These are phyloP conservation scores for Phorcus lineatus DNA, from an alignment of 2,888 invertebrate species.

Conservation along the genomic window DNA sequence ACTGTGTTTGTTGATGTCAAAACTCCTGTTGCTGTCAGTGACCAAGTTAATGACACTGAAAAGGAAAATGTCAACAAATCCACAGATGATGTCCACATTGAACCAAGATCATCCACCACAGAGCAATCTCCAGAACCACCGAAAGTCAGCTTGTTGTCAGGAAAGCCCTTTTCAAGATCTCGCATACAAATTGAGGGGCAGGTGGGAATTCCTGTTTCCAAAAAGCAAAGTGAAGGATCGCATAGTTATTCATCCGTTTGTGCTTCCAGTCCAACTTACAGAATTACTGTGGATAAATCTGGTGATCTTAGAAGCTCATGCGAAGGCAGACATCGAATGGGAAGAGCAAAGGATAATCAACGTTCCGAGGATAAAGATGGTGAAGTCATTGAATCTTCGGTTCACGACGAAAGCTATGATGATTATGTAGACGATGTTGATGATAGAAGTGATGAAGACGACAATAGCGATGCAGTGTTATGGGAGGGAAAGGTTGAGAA, in stretches of 20 bases:
- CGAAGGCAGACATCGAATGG: too few species aligned
- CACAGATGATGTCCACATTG: background rate
- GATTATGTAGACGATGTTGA: conserved; percentile 10
- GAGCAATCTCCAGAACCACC: too few species aligned
- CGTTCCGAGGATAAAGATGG: background rate
- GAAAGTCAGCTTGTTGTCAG: conserved; percentile 2
- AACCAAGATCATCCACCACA: too few species aligned
- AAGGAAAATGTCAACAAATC: background rate
- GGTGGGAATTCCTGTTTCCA: too few species aligned
- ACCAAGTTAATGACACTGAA: background rate
- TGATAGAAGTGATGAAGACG: background rate
- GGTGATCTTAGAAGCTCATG: too few species aligned
- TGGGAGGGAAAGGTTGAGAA: background rate
- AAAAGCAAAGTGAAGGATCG: too few species aligned
- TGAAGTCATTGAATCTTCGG: background rate
- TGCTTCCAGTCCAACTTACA: too few species aligned
- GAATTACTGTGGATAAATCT: too few species aligned
- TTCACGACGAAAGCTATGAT: background rate
- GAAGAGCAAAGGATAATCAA: too few species aligned
- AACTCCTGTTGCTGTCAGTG: background rate
- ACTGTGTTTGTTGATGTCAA: background rate
- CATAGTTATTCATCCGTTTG: too few species aligned
- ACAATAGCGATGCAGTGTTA: background rate
- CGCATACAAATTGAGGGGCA: background rate
- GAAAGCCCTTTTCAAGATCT: background rate